A percentile compares a stretch with the other conserved stretches of the same genome.
Evolutionary conservation across 1,140 invertebrate genomes (phyloP).

Genomic region (Brachionus rubens): DNA sequence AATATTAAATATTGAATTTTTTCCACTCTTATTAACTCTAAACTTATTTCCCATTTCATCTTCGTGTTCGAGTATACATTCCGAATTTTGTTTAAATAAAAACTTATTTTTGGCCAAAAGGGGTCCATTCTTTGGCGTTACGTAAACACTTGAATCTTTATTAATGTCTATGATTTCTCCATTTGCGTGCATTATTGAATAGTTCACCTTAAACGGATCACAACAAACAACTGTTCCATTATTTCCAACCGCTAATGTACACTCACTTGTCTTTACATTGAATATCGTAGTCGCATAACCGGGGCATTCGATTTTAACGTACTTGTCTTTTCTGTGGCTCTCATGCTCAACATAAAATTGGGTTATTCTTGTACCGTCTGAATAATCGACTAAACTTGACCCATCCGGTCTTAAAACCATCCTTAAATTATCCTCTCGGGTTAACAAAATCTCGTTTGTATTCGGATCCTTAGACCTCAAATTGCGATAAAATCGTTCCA

Average conservation of each 20-base stretch:
- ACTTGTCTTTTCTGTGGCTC: conserved; percentile 42
- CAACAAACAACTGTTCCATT: conserved; percentile 53
- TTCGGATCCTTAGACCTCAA: background rate
- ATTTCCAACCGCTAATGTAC: conserved; percentile 56
- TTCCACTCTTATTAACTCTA: conserved; percentile 29
- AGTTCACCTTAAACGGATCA: conserved; percentile 56
- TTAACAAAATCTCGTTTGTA: conserved; percentile 52
- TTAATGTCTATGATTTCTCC: conserved; percentile 52
- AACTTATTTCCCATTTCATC: conserved; percentile 40
- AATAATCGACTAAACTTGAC: conserved; percentile 57
- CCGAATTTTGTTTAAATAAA: conserved; percentile 4
- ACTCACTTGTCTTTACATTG: conserved; percentile 55
- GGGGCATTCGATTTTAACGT: conserved; percentile 56
- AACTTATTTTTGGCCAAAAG: conserved; percentile 38
- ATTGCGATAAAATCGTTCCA: conserved; percentile 3
- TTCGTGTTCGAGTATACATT: conserved; percentile 21
- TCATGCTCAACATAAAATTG: conserved; percentile 51
- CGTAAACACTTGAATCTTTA: conserved; percentile 14
- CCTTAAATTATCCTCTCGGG: conserved; percentile 58
- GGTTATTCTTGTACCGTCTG: conserved; percentile 59
- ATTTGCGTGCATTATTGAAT: conserved; percentile 54
- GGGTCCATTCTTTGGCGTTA: conserved; percentile 11
- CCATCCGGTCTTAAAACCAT: conserved; percentile 57
- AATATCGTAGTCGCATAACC: conserved; percentile 59
- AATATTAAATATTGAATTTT: conserved; percentile 6